phyloP scores from a whole-genome alignment of 2,113 vertebrate species.

The Burhinus oedicnemus region DNA sequence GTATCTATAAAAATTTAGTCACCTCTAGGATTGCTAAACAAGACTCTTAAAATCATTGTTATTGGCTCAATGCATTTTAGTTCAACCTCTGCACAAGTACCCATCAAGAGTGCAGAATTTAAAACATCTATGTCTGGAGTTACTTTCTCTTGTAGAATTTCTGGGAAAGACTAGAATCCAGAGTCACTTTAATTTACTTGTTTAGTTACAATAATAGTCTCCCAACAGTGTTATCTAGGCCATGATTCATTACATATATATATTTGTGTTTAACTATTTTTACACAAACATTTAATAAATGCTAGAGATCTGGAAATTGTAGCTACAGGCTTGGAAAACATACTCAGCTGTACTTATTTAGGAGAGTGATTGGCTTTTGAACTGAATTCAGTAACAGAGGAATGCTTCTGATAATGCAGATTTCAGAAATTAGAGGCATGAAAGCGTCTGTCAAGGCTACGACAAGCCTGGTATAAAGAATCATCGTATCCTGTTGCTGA shows the following conservation, averaged over 20 bases:
- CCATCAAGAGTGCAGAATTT: neutral
- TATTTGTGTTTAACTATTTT: neutral
- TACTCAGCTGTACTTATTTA: neutral
- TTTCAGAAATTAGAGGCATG: conserved; percentile 30
- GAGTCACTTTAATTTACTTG: neutral
- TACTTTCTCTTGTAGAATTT: neutral
- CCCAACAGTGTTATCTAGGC: neutral
- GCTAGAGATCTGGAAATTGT: neutral
- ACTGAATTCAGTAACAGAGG: neutral
- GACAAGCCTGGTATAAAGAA: conserved; percentile 5
- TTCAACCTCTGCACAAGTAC: neutral
- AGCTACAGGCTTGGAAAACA: neutral
- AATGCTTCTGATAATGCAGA: neutral
- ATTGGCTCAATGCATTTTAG: neutral
- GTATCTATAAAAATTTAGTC: neutral
- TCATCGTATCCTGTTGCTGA: neutral
- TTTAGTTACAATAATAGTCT: neutral
- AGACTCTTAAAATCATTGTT: neutral
- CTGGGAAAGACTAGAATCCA: neutral
- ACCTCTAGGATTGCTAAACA: neutral
- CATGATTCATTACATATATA: neutral
- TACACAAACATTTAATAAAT: neutral
- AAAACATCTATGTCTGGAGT: neutral
- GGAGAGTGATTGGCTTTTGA: conserved; percentile 1
- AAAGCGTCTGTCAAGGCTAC: neutral